A percentile compares a stretch with the other conserved stretches of the same genome.
phyloP scores from a whole-genome alignment of 2,113 vertebrate genomes.

The Pteruthius melanotis region DNA sequence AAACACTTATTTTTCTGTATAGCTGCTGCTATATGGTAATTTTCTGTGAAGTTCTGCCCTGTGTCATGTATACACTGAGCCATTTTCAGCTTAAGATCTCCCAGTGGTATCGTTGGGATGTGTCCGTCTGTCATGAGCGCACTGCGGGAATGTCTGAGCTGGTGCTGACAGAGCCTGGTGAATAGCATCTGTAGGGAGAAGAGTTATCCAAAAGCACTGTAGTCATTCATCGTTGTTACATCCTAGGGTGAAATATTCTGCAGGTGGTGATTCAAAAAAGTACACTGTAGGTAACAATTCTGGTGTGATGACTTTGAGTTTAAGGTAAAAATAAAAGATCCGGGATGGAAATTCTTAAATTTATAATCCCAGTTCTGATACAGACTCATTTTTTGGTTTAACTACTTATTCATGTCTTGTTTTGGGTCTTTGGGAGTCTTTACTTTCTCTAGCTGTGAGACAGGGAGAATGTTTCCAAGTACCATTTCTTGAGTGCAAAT shows the following conservation, averaged over 20 bases:
- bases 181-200: too few species aligned
- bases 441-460: not conserved
- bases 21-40: not conserved
- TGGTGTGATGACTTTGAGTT: not conserved
- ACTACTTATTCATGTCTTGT: not conserved
- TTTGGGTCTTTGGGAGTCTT: not conserved
- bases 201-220: not conserved
- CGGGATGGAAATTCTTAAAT: not conserved
- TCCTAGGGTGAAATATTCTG: not conserved
- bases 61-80: not conserved
- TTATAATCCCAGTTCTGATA: not conserved
- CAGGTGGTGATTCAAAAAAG: not conserved
- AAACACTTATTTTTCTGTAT: not conserved
- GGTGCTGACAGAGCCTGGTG: not conserved
- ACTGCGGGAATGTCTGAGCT: not conserved
- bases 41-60: not conserved
- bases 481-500: not conserved
- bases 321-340: not conserved
- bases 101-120: not conserved
- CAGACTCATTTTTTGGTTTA: not conserved
- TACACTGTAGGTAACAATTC: not conserved
- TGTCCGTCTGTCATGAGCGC: rapidly evolving
- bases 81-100: not conserved
- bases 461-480: not conserved
- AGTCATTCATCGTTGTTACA: not conserved